Evolutionary conservation across 2,797 vertebrate species (phyloP).

Genomic region (Centroberyx gerrardi): DNA sequence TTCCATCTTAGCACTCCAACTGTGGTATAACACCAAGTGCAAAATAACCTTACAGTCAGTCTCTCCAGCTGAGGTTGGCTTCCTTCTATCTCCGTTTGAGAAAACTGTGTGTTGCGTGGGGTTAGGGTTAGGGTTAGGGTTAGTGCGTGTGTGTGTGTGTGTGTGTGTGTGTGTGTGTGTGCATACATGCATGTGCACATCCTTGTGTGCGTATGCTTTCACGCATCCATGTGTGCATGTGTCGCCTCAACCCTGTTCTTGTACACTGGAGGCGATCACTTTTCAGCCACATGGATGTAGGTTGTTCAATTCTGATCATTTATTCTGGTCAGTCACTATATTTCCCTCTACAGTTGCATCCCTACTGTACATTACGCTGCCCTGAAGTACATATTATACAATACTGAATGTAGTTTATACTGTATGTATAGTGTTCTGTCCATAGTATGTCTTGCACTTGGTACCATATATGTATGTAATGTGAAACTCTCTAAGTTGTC

Average conservation of each 20-base stretch:
- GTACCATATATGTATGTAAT: not conserved
- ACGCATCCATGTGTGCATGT: not conserved
- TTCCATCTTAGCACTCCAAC: slow-evolving; percentile 29
- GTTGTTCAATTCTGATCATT: no score
- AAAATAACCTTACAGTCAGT: slow-evolving; percentile 23
- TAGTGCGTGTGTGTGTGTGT: no score
- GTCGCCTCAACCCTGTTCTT: not conserved
- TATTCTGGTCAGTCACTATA: no score
- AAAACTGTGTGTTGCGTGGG: not conserved
- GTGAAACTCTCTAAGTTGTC: no score
- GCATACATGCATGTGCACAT: not conserved
- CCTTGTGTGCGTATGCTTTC: not conserved
- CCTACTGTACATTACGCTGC: not conserved
- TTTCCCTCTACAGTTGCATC: no score
- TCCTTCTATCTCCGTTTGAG: slow-evolving; percentile 2
- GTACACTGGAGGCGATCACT: no score
- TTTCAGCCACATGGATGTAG: no score
- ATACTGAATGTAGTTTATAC: no score
- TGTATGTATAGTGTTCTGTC: not conserved
- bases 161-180: slow-evolving; percentile 1
- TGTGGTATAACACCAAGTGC: slow-evolving; percentile 26
- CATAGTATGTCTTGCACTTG: not conserved
- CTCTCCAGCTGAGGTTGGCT: not conserved
- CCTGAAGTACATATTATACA: no score
- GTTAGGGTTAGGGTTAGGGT: no score